Evolutionary conservation across 2,797 vertebrate genomes (phyloP), one percentile per base, ranked within the genome.

Genomic region (Cetoscarus ocellatus): DNA sequence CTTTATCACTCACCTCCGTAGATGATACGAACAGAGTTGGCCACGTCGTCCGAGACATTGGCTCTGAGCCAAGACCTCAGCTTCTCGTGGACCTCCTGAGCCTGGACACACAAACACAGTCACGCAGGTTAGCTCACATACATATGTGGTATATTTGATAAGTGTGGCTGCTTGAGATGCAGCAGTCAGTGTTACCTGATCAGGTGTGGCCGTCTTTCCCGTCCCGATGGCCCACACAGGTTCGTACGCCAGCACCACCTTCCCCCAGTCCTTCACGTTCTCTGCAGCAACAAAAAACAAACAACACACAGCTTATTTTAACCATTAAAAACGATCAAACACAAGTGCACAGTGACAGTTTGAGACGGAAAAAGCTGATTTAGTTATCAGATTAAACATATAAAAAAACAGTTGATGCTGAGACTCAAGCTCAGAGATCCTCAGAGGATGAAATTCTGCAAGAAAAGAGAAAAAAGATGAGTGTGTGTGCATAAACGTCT

Each of bases 181-280:
- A 15, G 27, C 8, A 11, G 39, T 52, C 8, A 1, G 34, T 4
- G 44, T 64, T 83, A 98, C 97, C 95, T 98, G 97, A 18, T 97
- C 96, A 13, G 96, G 96, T 71, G 96, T 94, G 49, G 97, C 96
- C 0, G 96, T 97, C 94, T 95, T 96, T 43, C 97, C 96, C 0
- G 97, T 98, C 60, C 96, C 97, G 14, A 97, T 98, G 80, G 97
- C 96, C 97, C 97, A 98, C 0, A 97, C 97, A 0, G 97, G 97
- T 44, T 97, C 97, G 51, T 98, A 98, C 0, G 97, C 97, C 80
- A 98, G 91, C 58, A 98, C 97, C 27, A 98, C 96, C 73, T 95
- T 96, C 77, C 47, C 91, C 97, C 97, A 98, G 91, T 98, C 96
- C 59, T 94, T 96, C 75, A 98, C 96, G 0, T 97, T 97, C 79